Conservation (phyloP, 2,888 invertebrate genomes). For the Amphiduros pacificus region DNA sequence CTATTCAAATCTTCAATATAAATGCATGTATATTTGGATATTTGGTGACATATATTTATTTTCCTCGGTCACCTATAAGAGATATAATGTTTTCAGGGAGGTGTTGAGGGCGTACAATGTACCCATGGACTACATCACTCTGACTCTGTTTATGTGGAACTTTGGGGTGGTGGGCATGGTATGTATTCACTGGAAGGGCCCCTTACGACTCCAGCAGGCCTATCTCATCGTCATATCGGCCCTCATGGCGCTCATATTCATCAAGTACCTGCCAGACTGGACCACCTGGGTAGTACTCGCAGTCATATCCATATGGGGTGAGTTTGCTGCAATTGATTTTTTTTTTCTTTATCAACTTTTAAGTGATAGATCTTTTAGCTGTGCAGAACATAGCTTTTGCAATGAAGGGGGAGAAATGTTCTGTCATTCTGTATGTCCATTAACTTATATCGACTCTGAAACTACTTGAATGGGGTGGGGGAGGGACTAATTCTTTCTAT, state of each 20-base stretch:
- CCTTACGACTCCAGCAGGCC: conserved; percentile 83
- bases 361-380: too few relatives aligned
- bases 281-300: conserved; percentile 97
- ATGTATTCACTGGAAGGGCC: conserved; percentile 98
- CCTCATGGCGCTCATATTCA: conserved; percentile 96
- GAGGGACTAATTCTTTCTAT: too few relatives aligned
- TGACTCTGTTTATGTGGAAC: conserved; percentile 91
- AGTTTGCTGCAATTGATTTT: conserved; percentile 21
- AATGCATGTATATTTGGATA: too few relatives aligned
- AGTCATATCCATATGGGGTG: conserved; percentile 97
- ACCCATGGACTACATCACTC: conserved; percentile 91
- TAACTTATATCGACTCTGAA: too few relatives aligned
- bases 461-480: too few relatives aligned
- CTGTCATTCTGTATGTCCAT: too few relatives aligned
- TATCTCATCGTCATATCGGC: conserved; percentile 97
- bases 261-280: conserved; percentile 99
- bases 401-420: too few relatives aligned
- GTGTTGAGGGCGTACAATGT: conserved; percentile 90
- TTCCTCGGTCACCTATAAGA: background rate
- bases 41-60: too few relatives aligned
- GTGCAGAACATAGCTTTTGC: too few relatives aligned
- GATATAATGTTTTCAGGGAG: conserved; percentile 67
- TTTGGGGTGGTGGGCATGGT: conserved; percentile 96
- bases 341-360: too few relatives aligned
- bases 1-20: too few relatives aligned